Evolutionary conservation across 35 echinoderm and acorn worm genomes (phyloP).

Genomic region (Heliocidaris erythrogramma): DNA sequence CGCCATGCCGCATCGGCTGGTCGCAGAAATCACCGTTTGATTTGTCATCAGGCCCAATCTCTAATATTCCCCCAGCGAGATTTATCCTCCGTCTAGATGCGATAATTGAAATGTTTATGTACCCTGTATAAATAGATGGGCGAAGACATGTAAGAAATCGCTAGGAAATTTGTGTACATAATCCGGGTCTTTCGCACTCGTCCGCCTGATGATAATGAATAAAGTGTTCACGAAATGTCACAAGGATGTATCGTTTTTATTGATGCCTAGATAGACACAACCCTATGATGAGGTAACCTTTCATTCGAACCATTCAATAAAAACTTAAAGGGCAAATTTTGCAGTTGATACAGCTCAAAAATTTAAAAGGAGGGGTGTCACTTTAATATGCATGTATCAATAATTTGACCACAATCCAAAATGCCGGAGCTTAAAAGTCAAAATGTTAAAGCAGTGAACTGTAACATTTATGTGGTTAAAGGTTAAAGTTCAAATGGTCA

Average conservation of each 20-base stretch:
- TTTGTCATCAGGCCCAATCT: conserved; percentile 20
- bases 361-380: not conserved
- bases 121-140: conserved; percentile 35
- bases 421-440: not conserved
- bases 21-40: not conserved
- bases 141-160: not conserved
- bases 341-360: not conserved
- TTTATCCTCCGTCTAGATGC: conserved; percentile 5
- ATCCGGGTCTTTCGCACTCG: not conserved
- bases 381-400: not conserved
- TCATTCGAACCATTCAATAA: not conserved
- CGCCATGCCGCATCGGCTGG: not conserved
- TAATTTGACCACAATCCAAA: not conserved
- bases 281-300: not conserved
- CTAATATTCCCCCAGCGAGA: not conserved
- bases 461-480: too few relatives aligned
- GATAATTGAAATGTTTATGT: conserved; percentile 52
- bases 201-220: not conserved
- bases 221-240: not conserved
- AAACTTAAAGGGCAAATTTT: not conserved
- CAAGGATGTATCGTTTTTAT: not conserved
- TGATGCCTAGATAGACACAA: not conserved
- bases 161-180: not conserved
- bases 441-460: too few relatives aligned
- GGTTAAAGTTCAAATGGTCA: too few relatives aligned